A percentile compares a stretch with the other conserved stretches of the same genome.
Evolutionary conservation across 2,113 vertebrate species (phyloP).

Genomic region (Rallus limicola): DNA sequence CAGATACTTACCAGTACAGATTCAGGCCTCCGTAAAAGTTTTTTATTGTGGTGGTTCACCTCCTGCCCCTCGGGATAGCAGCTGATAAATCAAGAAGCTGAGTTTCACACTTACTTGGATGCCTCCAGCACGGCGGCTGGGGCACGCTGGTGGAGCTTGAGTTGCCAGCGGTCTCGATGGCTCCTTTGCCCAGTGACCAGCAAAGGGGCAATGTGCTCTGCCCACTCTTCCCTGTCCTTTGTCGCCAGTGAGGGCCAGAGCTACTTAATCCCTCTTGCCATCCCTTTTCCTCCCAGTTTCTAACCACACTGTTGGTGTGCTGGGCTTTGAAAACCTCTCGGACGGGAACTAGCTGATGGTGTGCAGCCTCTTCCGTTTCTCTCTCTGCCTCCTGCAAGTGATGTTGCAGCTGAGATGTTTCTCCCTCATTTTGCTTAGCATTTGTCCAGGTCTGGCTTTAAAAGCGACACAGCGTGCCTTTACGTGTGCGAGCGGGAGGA

Average conservation of each 20-base stretch:
- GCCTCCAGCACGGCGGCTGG: background rate
- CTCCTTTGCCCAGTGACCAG: rapidly evolving
- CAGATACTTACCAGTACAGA: background rate
- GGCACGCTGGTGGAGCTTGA: background rate
- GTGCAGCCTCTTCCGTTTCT: background rate
- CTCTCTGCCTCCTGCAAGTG: background rate
- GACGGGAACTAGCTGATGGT: background rate
- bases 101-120: background rate
- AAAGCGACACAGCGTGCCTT: rapidly evolving
- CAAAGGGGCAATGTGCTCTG: background rate
- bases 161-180: background rate
- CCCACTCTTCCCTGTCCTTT: background rate
- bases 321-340: background rate
- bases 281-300: background rate
- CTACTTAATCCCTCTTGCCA: background rate
- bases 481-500: rapidly evolving
- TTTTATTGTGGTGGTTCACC: constrained; percentile 39
- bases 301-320: rapidly evolving
- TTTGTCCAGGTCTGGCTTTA: background rate
- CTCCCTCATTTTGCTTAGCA: rapidly evolving
- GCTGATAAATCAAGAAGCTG: constrained; percentile 12
- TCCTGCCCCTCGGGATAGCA: constrained; percentile 13
- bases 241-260: background rate
- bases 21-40: constrained; percentile 13
- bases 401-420: background rate